These are phyloP conservation scores for Acanthurus leucopareius DNA, from an alignment of 2,797 vertebrate genomes.

Conservation along the genomic window DNA sequence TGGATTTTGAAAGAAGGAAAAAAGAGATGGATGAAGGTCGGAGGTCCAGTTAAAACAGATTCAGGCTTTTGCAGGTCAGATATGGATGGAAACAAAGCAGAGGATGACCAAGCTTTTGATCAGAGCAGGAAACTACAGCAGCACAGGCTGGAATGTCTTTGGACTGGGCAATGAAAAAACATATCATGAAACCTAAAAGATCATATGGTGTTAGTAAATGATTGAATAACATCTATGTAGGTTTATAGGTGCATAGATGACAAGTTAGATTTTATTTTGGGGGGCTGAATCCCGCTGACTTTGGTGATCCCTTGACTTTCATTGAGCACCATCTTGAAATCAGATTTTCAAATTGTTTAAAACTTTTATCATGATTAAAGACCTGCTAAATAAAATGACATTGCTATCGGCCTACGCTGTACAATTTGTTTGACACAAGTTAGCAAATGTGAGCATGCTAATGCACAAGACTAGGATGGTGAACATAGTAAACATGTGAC, in stretches of 20 bases:
- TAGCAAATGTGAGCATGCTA: neutral
- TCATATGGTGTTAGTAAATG: neutral
- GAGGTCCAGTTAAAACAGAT: conserved; percentile 31
- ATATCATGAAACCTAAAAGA: neutral
- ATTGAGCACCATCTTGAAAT: neutral
- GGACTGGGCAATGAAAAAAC: neutral
- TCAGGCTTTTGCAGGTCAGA: conserved; percentile 49
- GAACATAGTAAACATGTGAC: neutral
- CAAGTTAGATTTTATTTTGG: too few species aligned
- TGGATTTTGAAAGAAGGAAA: conserved; percentile 22
- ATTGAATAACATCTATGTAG: too few species aligned
- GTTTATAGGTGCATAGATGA: neutral
- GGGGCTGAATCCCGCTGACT: neutral
- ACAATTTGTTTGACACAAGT: neutral
- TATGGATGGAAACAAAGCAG: conserved; percentile 7
- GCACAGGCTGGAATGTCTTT: neutral
- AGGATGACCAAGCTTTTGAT: neutral
- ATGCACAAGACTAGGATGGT: neutral
- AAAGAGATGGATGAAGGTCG: neutral
- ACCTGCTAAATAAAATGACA: neutral
- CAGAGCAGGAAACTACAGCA: conserved; percentile 34
- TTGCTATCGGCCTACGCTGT: neutral
- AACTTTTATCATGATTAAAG: neutral
- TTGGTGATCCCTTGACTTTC: neutral
- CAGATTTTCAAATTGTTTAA: neutral